Evolutionary conservation across 2,113 vertebrate genomes (phyloP).

Genomic region (Marmota flaviventris): DNA sequence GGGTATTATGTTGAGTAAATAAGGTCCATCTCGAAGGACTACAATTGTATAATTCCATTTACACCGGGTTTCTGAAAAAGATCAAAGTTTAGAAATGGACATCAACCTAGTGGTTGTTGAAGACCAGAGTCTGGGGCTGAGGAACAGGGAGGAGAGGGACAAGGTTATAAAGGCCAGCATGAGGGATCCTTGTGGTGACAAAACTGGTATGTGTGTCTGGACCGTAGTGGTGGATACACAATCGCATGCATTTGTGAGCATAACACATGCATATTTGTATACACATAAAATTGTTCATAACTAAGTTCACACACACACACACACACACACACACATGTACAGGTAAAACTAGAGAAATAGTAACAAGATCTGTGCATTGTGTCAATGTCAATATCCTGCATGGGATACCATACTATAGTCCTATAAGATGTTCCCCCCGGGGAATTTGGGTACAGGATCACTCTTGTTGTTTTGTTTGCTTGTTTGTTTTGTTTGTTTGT

Average conservation of each 20-base stretch:
- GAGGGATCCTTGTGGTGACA: background rate
- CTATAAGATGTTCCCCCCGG: background rate
- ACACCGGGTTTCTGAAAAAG: background rate
- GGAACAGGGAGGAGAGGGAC: too few relatives aligned
- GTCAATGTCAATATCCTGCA: background rate
- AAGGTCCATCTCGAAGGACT: background rate
- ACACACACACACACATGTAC: background rate
- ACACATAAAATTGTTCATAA: background rate
- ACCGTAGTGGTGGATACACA: background rate
- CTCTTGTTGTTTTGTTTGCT: background rate
- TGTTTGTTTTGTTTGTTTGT: too few relatives aligned
- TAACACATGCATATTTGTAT: background rate
- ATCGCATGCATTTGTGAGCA: background rate
- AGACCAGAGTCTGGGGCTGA: background rate
- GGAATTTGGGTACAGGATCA: background rate
- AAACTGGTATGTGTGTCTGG: background rate
- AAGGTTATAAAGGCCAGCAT: background rate
- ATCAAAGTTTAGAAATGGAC: background rate
- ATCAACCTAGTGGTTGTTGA: background rate
- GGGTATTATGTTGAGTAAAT: constrained; percentile 1
- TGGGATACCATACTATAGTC: background rate
- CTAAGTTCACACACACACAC: background rate
- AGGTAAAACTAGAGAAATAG: background rate
- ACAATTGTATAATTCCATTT: background rate
- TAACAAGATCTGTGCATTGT: background rate